Evolutionary conservation across 2,113 vertebrate genomes (phyloP).

Genomic region (Scatophagus argus): DNA sequence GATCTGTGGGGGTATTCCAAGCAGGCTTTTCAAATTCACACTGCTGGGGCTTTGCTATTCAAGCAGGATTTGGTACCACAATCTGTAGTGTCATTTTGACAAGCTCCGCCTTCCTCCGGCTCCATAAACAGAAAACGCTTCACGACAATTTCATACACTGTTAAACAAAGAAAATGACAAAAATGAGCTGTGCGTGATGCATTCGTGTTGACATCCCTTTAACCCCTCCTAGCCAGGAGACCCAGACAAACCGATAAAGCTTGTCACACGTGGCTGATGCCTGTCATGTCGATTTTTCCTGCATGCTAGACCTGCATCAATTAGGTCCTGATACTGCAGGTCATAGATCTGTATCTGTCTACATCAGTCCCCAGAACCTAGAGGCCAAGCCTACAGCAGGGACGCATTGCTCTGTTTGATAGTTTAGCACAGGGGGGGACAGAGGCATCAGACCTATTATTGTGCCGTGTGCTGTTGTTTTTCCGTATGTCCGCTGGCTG

Average conservation of each 20-base stretch:
- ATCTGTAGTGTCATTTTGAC: slow-evolving; percentile 63
- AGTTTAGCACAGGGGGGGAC: slow-evolving; percentile 28
- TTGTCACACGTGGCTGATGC: slow-evolving; percentile 70
- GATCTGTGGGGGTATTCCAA: slow-evolving; percentile 64
- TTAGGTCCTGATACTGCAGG: slow-evolving; percentile 68
- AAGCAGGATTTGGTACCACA: slow-evolving; percentile 55
- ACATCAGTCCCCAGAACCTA: slow-evolving; percentile 63
- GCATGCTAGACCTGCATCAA: slow-evolving; percentile 66
- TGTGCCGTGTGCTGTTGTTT: slow-evolving; percentile 19
- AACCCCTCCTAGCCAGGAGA: slow-evolving; percentile 52
- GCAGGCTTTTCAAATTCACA: slow-evolving; percentile 71
- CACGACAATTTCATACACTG: slow-evolving; percentile 60
- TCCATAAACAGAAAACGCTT: slow-evolving; percentile 20
- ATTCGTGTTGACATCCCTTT: slow-evolving; percentile 43
- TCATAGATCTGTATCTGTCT: slow-evolving; percentile 74
- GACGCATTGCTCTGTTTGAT: slow-evolving; percentile 63
- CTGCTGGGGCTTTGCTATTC: slow-evolving; percentile 51
- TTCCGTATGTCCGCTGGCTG: slow-evolving; percentile 35
- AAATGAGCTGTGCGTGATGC: slow-evolving; percentile 54
- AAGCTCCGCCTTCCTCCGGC: slow-evolving; percentile 59
- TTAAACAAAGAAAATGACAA: slow-evolving; percentile 71
- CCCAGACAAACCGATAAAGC: slow-evolving; percentile 63
- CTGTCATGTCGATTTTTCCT: slow-evolving; percentile 68
- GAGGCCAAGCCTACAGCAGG: slow-evolving; percentile 53
- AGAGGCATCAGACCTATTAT: slow-evolving; percentile 62